Conservation (phyloP, 2,888 invertebrate genomes). For the Lepidocyrtinus sp. region DNA sequence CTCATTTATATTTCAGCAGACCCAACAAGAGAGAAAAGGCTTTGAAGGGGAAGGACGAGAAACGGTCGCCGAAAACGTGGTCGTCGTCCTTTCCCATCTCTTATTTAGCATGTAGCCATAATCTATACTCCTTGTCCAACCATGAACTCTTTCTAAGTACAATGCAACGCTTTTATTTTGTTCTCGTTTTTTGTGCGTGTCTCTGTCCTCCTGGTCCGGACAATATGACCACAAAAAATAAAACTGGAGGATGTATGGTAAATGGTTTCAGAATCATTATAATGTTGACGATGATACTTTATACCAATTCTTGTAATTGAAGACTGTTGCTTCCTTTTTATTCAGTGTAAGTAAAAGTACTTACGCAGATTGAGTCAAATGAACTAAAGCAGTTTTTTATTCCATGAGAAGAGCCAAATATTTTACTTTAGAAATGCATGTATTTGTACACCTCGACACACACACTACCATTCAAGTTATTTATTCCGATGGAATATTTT, state of each 20-base stretch:
- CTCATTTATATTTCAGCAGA: conserved; percentile 31
- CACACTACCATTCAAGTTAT: conserved; percentile 12
- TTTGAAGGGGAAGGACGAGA: conserved; percentile 5
- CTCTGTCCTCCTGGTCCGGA: conserved; percentile 12
- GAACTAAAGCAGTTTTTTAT: not conserved
- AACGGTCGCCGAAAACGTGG: conserved; percentile 17
- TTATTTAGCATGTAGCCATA: conserved; percentile 19
- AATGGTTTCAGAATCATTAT: not conserved
- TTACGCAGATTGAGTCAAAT: conserved; percentile 29
- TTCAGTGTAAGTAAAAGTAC: conserved; percentile 31
- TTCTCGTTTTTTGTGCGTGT: conserved; percentile 23
- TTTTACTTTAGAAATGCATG: conserved; percentile 3
- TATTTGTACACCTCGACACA: not conserved
- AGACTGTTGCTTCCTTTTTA: conserved; percentile 53
- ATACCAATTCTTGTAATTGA: not conserved
- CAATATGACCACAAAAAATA: conserved; percentile 1
- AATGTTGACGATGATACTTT: not conserved
- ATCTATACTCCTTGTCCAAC: conserved; percentile 15
- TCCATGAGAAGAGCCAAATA: not conserved
- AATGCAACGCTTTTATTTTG: not conserved
- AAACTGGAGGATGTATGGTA: not conserved
- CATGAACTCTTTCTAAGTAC: conserved; percentile 21
- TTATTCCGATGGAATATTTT: conserved; percentile 36
- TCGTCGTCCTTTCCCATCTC: conserved; percentile 19
- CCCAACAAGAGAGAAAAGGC: not conserved